phyloP scores from a whole-genome alignment of 2,113 vertebrate genomes.

The Phalacrocorax brasilianus region DNA sequence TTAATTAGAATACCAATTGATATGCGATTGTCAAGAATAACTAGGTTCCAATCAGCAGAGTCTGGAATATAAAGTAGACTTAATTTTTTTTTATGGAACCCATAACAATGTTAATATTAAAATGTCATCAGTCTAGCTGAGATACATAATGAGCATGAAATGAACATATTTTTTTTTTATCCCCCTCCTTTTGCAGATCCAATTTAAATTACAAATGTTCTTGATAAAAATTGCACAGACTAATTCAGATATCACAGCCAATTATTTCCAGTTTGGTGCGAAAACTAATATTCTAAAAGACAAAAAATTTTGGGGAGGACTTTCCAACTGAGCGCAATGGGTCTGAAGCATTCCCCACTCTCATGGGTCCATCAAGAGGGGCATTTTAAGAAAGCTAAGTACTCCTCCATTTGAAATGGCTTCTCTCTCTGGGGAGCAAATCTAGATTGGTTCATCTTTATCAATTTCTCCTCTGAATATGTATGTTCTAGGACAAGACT shows the following conservation, averaged over 20 bases:
- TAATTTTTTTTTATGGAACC: conserved; percentile 26
- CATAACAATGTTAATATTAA: conserved; percentile 63
- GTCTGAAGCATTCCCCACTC: neutral
- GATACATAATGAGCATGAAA: conserved; percentile 68
- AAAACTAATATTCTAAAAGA: neutral
- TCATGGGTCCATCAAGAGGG: neutral
- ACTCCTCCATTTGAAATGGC: neutral
- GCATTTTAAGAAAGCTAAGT: neutral
- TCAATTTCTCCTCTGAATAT: neutral
- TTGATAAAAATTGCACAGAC: conserved; percentile 44
- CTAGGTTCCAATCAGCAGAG: conserved; percentile 28
- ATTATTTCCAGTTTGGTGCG: conserved; percentile 26
- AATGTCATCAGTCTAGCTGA: conserved; percentile 54
- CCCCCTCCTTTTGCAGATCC: neutral
- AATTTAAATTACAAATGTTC: conserved; percentile 71
- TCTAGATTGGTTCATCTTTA: neutral
- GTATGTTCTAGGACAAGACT: neutral
- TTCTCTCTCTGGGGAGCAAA: neutral
- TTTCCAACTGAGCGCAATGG: neutral
- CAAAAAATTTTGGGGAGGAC: neutral
- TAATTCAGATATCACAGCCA: conserved; percentile 46
- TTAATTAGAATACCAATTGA: conserved; percentile 47
- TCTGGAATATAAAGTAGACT: conserved; percentile 48
- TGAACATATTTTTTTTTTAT: conserved; percentile 9
- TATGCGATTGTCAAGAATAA: conserved; percentile 52